phyloP scores from a whole-genome alignment of 2,888 invertebrate species.

The Drymonia ruficornis region DNA sequence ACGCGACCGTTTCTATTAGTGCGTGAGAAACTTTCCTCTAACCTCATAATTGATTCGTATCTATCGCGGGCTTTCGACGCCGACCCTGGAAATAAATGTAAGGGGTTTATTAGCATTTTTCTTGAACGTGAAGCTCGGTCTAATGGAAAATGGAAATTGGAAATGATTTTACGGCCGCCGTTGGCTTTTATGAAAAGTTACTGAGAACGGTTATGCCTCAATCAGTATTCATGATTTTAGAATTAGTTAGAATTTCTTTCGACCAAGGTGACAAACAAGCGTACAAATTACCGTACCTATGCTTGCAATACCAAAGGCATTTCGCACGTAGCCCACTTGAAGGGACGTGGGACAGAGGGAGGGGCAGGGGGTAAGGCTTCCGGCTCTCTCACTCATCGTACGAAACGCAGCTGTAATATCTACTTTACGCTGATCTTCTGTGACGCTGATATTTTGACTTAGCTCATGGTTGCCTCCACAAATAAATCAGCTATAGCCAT shows the following conservation, averaged over 20 bases:
- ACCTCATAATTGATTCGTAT: conserved; percentile 67
- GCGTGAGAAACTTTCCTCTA: conserved; percentile 48
- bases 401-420: too few relatives aligned
- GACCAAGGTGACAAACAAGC: too few relatives aligned
- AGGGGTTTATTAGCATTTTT: conserved; percentile 31
- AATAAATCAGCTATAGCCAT: neutral
- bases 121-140: conserved; percentile 16
- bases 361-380: too few relatives aligned
- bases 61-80: conserved; percentile 34
- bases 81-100: conserved; percentile 50
- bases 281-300: too few relatives aligned
- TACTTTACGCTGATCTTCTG: too few relatives aligned
- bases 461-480: neutral
- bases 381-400: too few relatives aligned
- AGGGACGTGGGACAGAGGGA: too few relatives aligned
- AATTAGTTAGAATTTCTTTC: neutral
- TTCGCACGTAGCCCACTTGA: too few relatives aligned
- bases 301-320: too few relatives aligned
- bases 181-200: neutral
- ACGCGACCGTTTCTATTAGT: conserved; percentile 57
- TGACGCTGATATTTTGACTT: neutral
- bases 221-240: neutral
- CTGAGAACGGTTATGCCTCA: neutral
- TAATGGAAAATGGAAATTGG: conserved; percentile 4
- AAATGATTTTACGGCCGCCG: neutral